These are phyloP conservation scores for Zygogramma bicolorata DNA, from an alignment of 2,888 invertebrate genomes.

Conservation along the genomic window DNA sequence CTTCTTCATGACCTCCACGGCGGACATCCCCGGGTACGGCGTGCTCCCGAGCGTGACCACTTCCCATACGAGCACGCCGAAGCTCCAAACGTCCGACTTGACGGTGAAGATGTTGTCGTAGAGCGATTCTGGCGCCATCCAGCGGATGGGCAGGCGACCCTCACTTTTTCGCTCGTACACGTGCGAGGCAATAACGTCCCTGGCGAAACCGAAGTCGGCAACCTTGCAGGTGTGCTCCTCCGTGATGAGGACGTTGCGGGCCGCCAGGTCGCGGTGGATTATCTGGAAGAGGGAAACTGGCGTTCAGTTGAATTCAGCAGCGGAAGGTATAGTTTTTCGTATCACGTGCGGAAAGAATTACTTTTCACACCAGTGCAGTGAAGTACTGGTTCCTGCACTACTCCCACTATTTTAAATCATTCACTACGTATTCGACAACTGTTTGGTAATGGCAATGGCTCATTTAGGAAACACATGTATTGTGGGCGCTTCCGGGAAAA, in stretches of 20 bases:
- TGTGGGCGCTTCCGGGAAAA: too few species aligned
- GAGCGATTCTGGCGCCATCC: conserved; percentile 97
- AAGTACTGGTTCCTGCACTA: too few species aligned
- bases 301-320: not conserved
- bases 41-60: conserved; percentile 95
- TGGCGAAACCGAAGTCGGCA: conserved; percentile 93
- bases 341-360: too few species aligned
- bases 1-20: conserved; percentile 90
- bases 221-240: conserved; percentile 92
- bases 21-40: conserved; percentile 93
- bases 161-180: conserved; percentile 91
- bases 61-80: conserved; percentile 95
- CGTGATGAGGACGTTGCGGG: conserved; percentile 87
- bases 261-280: conserved; percentile 91
- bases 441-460: too few species aligned
- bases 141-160: conserved; percentile 77
- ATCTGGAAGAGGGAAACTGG: conserved; percentile 69
- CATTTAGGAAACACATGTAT: too few species aligned
- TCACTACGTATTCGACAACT: too few species aligned
- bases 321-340: too few species aligned
- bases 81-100: conserved; percentile 96
- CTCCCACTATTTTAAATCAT: too few species aligned
- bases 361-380: too few species aligned
- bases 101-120: conserved; percentile 94
- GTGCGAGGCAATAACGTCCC: conserved; percentile 89